phyloP scores from a whole-genome alignment of 2,797 vertebrate genomes.

The Microctenopoma stevenorrisi region DNA sequence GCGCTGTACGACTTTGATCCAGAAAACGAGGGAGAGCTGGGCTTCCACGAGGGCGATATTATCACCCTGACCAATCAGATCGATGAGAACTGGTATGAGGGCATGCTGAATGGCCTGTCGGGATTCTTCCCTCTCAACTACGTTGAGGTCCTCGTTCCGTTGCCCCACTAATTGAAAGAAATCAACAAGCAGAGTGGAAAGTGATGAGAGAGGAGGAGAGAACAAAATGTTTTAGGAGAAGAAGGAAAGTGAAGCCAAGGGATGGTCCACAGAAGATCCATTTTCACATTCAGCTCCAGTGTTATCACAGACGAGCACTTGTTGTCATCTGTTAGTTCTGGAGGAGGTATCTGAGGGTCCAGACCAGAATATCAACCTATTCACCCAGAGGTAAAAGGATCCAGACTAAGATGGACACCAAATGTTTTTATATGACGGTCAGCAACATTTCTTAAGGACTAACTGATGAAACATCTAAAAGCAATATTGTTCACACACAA shows the following conservation, averaged over 20 bases:
- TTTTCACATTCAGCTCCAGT: slow-evolving; percentile 65
- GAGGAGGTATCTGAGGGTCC: slow-evolving; percentile 70
- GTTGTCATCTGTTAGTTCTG: slow-evolving; percentile 66
- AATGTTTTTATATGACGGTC: slow-evolving; percentile 25
- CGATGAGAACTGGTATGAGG: slow-evolving; percentile 99
- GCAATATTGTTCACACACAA: slow-evolving; percentile 34
- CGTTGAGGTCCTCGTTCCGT: slow-evolving; percentile 93
- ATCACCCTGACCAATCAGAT: slow-evolving; percentile 99
- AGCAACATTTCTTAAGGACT: slow-evolving; percentile 40
- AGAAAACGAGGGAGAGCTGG: slow-evolving; percentile 96
- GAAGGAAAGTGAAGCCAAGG: slow-evolving; percentile 63
- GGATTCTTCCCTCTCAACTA: slow-evolving; percentile 99
- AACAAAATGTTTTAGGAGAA: slow-evolving; percentile 39
- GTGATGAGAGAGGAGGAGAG: slow-evolving; percentile 41
- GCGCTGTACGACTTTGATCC: slow-evolving; percentile 98
- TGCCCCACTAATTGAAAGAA: slow-evolving; percentile 88
- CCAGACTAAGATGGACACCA: slow-evolving; percentile 36
- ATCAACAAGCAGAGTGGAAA: slow-evolving; percentile 40
- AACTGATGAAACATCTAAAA: slow-evolving; percentile 43
- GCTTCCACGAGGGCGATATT: slow-evolving; percentile 95
- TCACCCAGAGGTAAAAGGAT: slow-evolving; percentile 41
- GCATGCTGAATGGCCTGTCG: slow-evolving; percentile 93
- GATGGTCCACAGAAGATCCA: slow-evolving; percentile 55
- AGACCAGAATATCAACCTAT: slow-evolving; percentile 54
- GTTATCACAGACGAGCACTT: slow-evolving; percentile 69